Percentiles rank a stretch among this genome's conserved stretches.
Evolutionary conservation across 2,888 invertebrate genomes (phyloP).

Genomic region (Seira musarum): DNA sequence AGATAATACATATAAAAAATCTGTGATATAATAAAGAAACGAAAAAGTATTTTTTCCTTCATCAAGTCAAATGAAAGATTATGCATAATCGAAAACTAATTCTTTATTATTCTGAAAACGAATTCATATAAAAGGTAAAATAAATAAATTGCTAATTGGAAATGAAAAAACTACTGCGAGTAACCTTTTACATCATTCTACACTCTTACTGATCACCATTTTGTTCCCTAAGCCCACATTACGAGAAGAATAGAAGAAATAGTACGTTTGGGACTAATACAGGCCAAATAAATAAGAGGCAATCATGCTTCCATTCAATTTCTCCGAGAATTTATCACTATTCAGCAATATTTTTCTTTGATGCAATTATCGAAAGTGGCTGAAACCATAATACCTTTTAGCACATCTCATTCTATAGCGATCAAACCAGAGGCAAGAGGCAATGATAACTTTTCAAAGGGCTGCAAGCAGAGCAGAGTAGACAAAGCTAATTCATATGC

Average conservation of each 20-base stretch:
- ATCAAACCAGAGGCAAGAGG: too few species aligned
- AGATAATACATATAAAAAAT: background rate
- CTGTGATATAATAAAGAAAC: background rate
- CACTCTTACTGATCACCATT: too few species aligned
- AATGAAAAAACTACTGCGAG: too few species aligned
- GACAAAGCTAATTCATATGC: slow-evolving; percentile 19
- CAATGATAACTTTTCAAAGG: too few species aligned
- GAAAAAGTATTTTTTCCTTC: too few species aligned
- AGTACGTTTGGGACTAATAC: background rate
- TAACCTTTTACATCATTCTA: too few species aligned
- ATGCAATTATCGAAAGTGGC: background rate
- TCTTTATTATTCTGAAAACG: too few species aligned
- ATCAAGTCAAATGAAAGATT: too few species aligned
- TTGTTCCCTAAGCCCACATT: too few species aligned
- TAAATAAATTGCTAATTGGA: background rate
- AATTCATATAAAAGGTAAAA: too few species aligned
- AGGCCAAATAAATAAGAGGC: background rate
- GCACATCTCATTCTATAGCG: background rate
- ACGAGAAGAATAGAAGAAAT: background rate
- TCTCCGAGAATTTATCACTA: slow-evolving; percentile 27
- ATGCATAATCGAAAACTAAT: too few species aligned
- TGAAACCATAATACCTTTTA: background rate
- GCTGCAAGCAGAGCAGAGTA: too few species aligned
- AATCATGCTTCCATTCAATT: background rate
- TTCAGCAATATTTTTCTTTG: slow-evolving; percentile 43